Conservation (phyloP, 2,888 invertebrate species). For the Ptychoptera albimana region DNA sequence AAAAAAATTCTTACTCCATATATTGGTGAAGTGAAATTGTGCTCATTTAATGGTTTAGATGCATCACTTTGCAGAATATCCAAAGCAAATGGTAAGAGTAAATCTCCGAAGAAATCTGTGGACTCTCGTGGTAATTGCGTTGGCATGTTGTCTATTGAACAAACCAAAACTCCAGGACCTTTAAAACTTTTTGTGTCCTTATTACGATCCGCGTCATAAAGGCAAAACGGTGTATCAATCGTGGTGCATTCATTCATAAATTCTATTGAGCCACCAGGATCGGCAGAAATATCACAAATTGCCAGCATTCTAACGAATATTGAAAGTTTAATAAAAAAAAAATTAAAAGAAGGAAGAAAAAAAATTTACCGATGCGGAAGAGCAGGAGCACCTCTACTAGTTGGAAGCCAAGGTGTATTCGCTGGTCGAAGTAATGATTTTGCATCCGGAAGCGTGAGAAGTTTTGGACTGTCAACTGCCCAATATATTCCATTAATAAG, state of each 20-base stretch:
- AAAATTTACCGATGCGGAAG: constrained; percentile 51
- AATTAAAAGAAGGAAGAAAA: neutral
- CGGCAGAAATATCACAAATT: constrained; percentile 97
- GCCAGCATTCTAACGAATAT: constrained; percentile 54
- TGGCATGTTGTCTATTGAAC: constrained; percentile 99
- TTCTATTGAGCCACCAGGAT: constrained; percentile 96
- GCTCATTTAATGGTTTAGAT: constrained; percentile 56
- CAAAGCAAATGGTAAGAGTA: constrained; percentile 72
- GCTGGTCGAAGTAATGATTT: constrained; percentile 81
- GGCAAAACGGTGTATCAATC: constrained; percentile 96
- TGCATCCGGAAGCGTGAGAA: constrained; percentile 95
- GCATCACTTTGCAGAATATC: constrained; percentile 83
- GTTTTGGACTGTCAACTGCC: constrained; percentile 91
- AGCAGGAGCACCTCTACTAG: constrained; percentile 72
- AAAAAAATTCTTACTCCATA: constrained; percentile 23
- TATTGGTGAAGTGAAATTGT: constrained; percentile 39
- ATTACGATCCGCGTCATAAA: constrained; percentile 98
- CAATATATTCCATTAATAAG: constrained; percentile 98
- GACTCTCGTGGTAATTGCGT: constrained; percentile 95
- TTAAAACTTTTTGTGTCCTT: constrained; percentile 92
- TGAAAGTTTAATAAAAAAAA: neutral
- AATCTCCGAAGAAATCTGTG: constrained; percentile 93
- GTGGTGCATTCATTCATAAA: constrained; percentile 99
- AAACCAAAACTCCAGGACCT: constrained; percentile 95
- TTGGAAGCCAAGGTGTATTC: constrained; percentile 85